Base-by-base conservation (phyloP, 2,888 invertebrate species). In the Polia nebulosa region DNA sequence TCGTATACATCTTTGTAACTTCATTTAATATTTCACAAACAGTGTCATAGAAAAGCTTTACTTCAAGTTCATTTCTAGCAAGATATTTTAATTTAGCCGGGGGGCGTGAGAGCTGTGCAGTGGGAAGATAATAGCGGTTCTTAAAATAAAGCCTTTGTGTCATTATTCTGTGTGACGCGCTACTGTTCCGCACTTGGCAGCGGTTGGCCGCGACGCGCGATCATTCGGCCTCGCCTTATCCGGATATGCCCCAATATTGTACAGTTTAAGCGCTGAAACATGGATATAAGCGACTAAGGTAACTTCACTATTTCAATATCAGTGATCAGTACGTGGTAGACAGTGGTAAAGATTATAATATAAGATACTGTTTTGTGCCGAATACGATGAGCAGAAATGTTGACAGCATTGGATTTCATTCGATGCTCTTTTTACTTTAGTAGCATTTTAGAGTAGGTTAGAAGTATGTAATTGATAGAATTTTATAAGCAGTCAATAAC, bases 131-230 rank as follows among this genome's bases (percentile, higher is more conserved):
- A 92, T 91, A 88, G 90, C 87, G 86, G 89, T 88, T 91, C 91
- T 92, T 92, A 90, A 91, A 92, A 91, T 91, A 91, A 92, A 91
- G 90, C 90, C 89, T 90, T 91, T 91, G 89, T 89, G 88, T 88
- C 90, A 91, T 92, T 92, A 92, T 91, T 89, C 84, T 88, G 90
- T 88, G 89, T 88, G 85, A 78, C 78, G 78, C 63, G 67, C 72
- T 64, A 69, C 83, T 77, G 78, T 70, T 57, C 51, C 79, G 79
- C 64, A 80, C 78, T 82, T 76, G 80, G 59, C 59, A 57, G 55
- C 56, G 55, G 66, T 70, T 75, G 67, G 52, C 47, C 68, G 55
- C 61, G 67, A 29, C 29, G 32, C n/a, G 20, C 71, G 61, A 75
- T 81, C 62, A 64, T 74, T 78, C 55, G 52, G 69, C 59, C 64